These are phyloP conservation scores for Lepisosteus osseus DNA, from an alignment of 2,113 vertebrate genomes.

Conservation along the genomic window DNA sequence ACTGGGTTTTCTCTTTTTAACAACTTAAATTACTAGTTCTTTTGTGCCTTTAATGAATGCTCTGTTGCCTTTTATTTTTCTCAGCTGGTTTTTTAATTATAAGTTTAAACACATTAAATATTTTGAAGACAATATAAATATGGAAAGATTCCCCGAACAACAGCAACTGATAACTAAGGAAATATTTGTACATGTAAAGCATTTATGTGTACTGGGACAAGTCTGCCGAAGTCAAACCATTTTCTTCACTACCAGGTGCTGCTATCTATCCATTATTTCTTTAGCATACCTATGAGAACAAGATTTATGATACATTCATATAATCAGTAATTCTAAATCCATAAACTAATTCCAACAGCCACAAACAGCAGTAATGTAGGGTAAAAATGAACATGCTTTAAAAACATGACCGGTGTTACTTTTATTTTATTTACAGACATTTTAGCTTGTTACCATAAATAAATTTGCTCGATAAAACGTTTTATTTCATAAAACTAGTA, in stretches of 20 bases:
- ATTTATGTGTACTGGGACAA: conserved; percentile 37
- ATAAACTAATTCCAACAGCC: too few species aligned
- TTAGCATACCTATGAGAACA: conserved; percentile 8
- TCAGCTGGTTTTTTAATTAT: conserved; percentile 26
- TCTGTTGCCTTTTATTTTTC: conserved; percentile 8
- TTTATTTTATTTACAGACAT: too few species aligned
- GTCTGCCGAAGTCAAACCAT: conserved; percentile 13
- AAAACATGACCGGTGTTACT: too few species aligned
- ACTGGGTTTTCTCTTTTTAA: too few species aligned
- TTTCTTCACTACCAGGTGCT: conserved; percentile 21
- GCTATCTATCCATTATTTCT: conserved; percentile 14
- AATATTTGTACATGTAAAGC: conserved; percentile 40
- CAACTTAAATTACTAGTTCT: neutral
- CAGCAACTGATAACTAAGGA: conserved; percentile 40
- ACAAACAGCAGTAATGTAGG: too few species aligned
- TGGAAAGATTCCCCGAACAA: conserved; percentile 37
- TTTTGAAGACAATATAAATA: conserved; percentile 43
- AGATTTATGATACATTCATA: too few species aligned
- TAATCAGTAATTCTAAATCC: too few species aligned
- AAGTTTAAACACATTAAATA: conserved; percentile 28
- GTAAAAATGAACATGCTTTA: too few species aligned
- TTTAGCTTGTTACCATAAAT: too few species aligned
- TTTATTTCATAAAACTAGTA: too few species aligned
- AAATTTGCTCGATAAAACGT: too few species aligned
- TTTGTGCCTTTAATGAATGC: conserved; percentile 14